Evolutionary conservation across 2,113 vertebrate genomes (phyloP), one percentile per base, ranked within the genome.

Genomic region (Brachionichthys hirsutus): DNA sequence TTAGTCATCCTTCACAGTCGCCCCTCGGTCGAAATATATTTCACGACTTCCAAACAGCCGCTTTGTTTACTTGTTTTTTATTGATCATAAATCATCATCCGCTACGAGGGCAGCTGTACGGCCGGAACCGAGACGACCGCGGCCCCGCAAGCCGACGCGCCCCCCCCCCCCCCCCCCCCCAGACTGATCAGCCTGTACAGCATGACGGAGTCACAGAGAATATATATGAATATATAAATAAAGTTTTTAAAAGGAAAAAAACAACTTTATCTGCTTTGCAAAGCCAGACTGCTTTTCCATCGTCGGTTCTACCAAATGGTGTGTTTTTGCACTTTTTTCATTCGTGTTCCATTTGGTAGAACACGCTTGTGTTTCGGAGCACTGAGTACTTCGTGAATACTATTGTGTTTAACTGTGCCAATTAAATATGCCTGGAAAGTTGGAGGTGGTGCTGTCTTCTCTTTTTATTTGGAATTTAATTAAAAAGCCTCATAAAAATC

Each of bases 361-460:
- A 74, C 66, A 79, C 69, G 89, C 89, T 91, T 89, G 82, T 90
- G 81, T 90, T 89, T 83, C 61, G 68, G 82, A 90, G 91, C 90
- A 91, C 89, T 90, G 89, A 91, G 89, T 83, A 90, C 85, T 89
- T 90, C 87, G 87, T 91, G n/a, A n/a, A n/a, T n/a, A n/a, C n/a
- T n/a, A 91, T 89, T 88, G 90, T 91, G 89, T 92, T 91, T 85
- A n/a, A 91, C 76, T 88, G 91, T 92, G 91, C 91, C 90, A 92
- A 92, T 92, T 89, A 92, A 92, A 91, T 76, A 86, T 88, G 90
- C 87, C 84, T 84, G 74, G 68, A 88, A 88, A 87, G 62, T 60
- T 12, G 34, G 17, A 1, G 0, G 3, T n/a, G 30, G 4, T 30
- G 24, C 8, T 30, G 4, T 30, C 4, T 30, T 30, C 8, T 30